Base-by-base conservation (phyloP, 2,797 vertebrate genomes). In the Megaceryle alcyon region DNA sequence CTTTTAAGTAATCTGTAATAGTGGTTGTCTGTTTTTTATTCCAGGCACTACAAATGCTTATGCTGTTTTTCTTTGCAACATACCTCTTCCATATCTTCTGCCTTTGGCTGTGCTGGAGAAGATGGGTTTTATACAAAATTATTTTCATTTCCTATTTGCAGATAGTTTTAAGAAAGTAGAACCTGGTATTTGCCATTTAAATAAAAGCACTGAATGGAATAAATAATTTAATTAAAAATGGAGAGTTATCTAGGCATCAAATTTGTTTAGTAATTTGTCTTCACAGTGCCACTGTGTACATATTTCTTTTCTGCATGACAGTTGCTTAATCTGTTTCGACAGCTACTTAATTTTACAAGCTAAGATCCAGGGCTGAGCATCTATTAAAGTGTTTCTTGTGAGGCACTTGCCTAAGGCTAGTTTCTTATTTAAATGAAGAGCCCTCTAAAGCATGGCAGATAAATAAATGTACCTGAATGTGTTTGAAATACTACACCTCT, bases 181-280 rank as follows among this genome's bases (percentile, higher is more conserved):
- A 56, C 29, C 25, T 94, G 28, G 15, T 73, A 35, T 39, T 88
- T 94, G 23, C 65, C 63, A 69, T 73, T 96, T 96, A 63, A 95
- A 89, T 86, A 88, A 85, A 86, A 9, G 41, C 51, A 85, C 26
- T 84, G 49, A 96, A 94, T 75, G 86, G 48, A 69, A 85, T 94
- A 94, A 96, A 96, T 96, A 95, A 97, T 94, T 94, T 77, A 94
- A 93, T 90, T 88, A 54, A 86, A 96, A 97, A 90, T 72, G 21
- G 78, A 81, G 79, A 92, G n/a, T 96, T 90, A 89, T 90, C 82
- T 89, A 66, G 83, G 70, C 81, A 93, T 69, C 83, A 49, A 31
- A 88, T 92, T 96, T 82, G 43, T 88, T 92, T 94, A 76, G 54
- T 73, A 56, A 78, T 86, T 79, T 75, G 65, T 70, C 77, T 94